These are phyloP conservation scores for Heterocephalus glaber DNA, from an alignment of 2,113 vertebrate genomes.

Conservation along the genomic window DNA sequence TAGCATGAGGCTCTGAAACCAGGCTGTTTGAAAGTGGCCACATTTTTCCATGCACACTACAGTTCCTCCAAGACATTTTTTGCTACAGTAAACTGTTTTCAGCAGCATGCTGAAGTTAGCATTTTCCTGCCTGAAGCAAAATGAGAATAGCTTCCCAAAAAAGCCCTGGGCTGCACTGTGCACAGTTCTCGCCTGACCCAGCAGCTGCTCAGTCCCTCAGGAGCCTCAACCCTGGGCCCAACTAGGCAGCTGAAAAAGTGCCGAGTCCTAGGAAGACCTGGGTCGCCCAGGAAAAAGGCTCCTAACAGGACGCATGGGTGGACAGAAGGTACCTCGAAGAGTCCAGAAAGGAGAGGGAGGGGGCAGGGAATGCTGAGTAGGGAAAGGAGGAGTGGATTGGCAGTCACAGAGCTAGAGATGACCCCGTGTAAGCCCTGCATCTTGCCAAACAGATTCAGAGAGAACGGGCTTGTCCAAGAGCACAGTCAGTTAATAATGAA, in stretches of 20 bases:
- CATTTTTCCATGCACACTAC: rapidly evolving
- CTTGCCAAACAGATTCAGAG: not conserved
- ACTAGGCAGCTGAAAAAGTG: not conserved
- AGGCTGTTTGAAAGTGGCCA: not conserved
- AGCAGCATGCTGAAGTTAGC: not conserved
- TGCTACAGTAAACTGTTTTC: not conserved
- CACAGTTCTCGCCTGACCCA: not conserved
- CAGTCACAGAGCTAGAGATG: not conserved
- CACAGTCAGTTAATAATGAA: not conserved
- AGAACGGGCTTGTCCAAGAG: rapidly evolving
- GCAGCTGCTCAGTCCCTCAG: not conserved
- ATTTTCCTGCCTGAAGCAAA: constrained; percentile 20
- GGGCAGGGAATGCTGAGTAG: not conserved
- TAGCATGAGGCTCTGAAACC: not conserved
- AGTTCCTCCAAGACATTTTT: not conserved
- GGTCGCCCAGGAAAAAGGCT: not conserved
- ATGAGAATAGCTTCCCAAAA: not conserved
- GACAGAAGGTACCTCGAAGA: not conserved
- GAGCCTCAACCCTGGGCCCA: not conserved
- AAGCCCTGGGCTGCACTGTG: rapidly evolving
- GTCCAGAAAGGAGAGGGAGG: not conserved
- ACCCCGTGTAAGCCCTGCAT: not conserved
- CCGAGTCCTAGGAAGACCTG: not conserved
- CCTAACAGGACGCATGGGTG: not conserved
- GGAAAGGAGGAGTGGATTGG: too few relatives aligned